A percentile compares a stretch with the other conserved stretches of the same genome.
Evolutionary conservation across 2,113 vertebrate genomes (phyloP).

Genomic region (Perccottus glenii): DNA sequence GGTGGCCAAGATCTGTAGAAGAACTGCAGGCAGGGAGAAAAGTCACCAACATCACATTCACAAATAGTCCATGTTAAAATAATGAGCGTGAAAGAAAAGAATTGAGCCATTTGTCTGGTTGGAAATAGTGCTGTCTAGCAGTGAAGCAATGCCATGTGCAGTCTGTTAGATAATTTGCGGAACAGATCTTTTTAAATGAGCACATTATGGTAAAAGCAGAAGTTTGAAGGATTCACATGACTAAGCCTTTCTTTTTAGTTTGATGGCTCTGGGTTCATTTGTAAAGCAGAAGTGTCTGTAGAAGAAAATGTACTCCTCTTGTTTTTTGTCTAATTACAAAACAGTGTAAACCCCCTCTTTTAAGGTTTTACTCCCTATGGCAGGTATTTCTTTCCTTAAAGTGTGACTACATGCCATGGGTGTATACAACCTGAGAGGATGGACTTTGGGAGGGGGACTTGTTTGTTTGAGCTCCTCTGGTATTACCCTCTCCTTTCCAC

Average conservation of each 20-base stretch:
- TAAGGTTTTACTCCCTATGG: neutral
- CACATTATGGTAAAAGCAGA: neutral
- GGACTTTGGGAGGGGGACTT: neutral
- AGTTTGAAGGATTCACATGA: neutral
- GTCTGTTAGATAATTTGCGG: neutral
- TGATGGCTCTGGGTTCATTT: too few relatives aligned
- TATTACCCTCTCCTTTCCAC: constrained; percentile 15
- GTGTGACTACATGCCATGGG: neutral
- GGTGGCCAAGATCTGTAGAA: constrained; percentile 70
- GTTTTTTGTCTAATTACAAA: too few relatives aligned
- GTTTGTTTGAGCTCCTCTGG: constrained; percentile 17
- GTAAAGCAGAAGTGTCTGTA: too few relatives aligned
- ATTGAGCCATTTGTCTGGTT: constrained; percentile 2
- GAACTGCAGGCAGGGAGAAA: constrained; percentile 57
- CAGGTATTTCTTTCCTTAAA: neutral
- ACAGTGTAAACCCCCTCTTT: too few relatives aligned
- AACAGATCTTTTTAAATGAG: neutral
- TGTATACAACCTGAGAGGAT: neutral
- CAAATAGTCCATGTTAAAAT: constrained; percentile 2
- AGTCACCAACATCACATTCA: constrained; percentile 65
- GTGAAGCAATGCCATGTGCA: neutral
- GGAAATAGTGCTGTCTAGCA: neutral
- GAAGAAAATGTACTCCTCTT: too few relatives aligned
- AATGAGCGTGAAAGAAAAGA: neutral
- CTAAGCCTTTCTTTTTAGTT: too few relatives aligned